These are phyloP conservation scores for Theristicus caerulescens DNA, from an alignment of 2,113 vertebrate species.

Conservation along the genomic window DNA sequence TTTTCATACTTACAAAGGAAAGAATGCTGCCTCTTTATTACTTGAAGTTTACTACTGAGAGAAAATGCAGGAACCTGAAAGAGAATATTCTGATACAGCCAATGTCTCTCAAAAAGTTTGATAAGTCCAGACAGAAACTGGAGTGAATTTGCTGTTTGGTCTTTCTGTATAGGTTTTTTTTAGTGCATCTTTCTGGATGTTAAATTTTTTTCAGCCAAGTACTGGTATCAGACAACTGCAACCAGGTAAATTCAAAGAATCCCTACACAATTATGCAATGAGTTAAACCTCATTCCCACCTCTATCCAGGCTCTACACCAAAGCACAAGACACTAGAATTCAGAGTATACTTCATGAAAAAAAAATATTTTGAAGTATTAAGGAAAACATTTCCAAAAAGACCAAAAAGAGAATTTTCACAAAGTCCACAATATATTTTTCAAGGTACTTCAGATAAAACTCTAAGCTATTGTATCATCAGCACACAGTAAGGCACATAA, in stretches of 20 bases:
- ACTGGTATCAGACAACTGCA: neutral
- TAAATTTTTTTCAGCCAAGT: constrained; percentile 12
- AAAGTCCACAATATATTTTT: constrained; percentile 75
- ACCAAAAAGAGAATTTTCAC: constrained; percentile 64
- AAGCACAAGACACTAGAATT: constrained; percentile 71
- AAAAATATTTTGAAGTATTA: constrained; percentile 28
- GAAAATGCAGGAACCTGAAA: constrained; percentile 44
- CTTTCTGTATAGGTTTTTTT: neutral
- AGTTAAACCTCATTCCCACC: neutral
- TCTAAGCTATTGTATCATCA: constrained; percentile 78
- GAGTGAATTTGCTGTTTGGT: neutral
- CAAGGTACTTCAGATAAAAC: constrained; percentile 76
- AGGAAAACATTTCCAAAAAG: constrained; percentile 71
- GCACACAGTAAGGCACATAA: constrained; percentile 88
- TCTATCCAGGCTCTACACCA: constrained; percentile 38
- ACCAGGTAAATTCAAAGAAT: constrained; percentile 28
- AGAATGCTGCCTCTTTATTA: constrained; percentile 31
- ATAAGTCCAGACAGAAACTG: constrained; percentile 23
- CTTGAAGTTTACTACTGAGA: neutral
- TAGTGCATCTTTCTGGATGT: neutral
- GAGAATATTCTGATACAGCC: constrained; percentile 24
- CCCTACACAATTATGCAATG: neutral
- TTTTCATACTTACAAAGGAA: constrained; percentile 22
- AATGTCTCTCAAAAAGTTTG: neutral
- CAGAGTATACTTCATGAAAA: constrained; percentile 65